Evolutionary conservation across 2,113 vertebrate genomes (phyloP), one percentile per base, ranked within the genome.

Genomic region (Sapajus apella): DNA sequence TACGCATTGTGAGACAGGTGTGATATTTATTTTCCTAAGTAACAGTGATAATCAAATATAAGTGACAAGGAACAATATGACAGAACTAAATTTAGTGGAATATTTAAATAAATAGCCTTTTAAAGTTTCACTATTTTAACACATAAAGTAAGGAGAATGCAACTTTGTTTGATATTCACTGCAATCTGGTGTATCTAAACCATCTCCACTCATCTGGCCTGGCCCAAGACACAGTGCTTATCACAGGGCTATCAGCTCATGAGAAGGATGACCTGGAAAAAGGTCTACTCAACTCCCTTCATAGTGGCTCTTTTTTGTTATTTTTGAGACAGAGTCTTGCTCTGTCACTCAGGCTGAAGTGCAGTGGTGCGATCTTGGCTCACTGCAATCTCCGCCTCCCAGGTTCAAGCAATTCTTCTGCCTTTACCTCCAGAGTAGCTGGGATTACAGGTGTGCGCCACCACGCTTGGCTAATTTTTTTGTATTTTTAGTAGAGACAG

Each of bases 51-150:
- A n/a, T 30, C 83, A 90, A 87, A 94, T 37, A 52, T 47, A 93
- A 80, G 52, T 84, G 64, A 96, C 30, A 93, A 95, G 35, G 11
- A 47, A 21, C 35, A 93, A 70, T 9, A 85, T 52, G 30, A 20
- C 61, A 86, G 73, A 94, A 90, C 10, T 72, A 73, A 80, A 64
- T 40, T 80, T 80, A 27, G 25, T 58, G 32, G 81, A 92, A 37
- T 82, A 92, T 75, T 95, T 91, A 66, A 92, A 91, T 72, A 85
- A 92, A 89, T 6, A 40, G 72, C 32, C 47, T 25, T 50, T 72
- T 84, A n/a, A 84, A 73, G 47, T 66, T 79, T 97, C 79, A 66
- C 21, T 79, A 83, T 76, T 91, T 83, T 87, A 86, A 80, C 16
- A 85, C 13, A 45, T 23, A 64, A 43, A 58, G 47, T 43, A 82